These are phyloP conservation scores for Macrocentrus cingulum DNA, from an alignment of 1,140 invertebrate species.

Conservation along the genomic window DNA sequence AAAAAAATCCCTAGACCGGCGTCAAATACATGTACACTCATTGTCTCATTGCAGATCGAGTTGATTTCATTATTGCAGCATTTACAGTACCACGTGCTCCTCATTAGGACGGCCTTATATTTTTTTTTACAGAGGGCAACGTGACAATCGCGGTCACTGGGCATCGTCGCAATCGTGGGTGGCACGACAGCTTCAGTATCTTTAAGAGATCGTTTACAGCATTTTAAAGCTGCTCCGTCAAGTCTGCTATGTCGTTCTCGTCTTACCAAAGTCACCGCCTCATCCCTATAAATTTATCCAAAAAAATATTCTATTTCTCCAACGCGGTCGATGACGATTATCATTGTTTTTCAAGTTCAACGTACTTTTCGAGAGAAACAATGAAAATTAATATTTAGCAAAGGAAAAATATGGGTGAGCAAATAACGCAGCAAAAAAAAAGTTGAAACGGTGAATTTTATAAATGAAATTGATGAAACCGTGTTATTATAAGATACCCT, in stretches of 20 bases:
- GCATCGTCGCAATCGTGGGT: too few species aligned
- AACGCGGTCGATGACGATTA: too few species aligned
- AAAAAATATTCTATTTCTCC: background rate
- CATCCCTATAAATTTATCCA: background rate
- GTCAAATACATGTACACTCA: too few species aligned
- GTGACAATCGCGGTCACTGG: slow-evolving; percentile 2
- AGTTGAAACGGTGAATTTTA: background rate
- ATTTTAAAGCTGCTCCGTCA: too few species aligned
- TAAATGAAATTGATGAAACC: slow-evolving; percentile 1
- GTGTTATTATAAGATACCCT: slow-evolving; percentile 14
- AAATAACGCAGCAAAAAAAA: background rate
- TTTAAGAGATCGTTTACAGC: too few species aligned
- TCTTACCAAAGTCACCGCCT: slow-evolving; percentile 27
- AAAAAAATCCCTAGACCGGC: too few species aligned
- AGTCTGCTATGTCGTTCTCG: slow-evolving; percentile 20
- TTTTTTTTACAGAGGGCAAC: slow-evolving; percentile 4
- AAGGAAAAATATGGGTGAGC: background rate
- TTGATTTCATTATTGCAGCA: too few species aligned
- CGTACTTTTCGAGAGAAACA: background rate
- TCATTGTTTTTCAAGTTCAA: too few species aligned
- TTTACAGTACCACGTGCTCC: too few species aligned
- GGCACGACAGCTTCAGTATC: too few species aligned
- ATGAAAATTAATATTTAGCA: slow-evolving; percentile 13
- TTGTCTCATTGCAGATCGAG: too few species aligned
- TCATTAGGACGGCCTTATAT: background rate